Evolutionary conservation across 2,888 invertebrate species (phyloP).

Genomic region (Eupithecia pulchellata): DNA sequence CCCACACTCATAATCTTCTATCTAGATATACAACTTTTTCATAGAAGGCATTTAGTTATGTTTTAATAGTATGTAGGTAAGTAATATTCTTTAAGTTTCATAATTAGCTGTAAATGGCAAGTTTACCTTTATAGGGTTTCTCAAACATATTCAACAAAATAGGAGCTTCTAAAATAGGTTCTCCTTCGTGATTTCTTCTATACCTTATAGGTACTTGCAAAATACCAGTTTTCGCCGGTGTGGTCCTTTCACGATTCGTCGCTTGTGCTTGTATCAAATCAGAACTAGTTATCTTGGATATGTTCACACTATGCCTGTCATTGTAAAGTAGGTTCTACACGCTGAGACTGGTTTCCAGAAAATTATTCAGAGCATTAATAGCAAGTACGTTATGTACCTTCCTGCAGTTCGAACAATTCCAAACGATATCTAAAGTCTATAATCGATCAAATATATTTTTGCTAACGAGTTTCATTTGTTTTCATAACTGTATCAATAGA

Average conservation of each 20-base stretch:
- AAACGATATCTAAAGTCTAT: too few relatives aligned
- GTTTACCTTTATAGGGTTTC: neutral
- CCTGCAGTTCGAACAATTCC: too few relatives aligned
- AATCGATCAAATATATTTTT: too few relatives aligned
- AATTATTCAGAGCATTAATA: neutral
- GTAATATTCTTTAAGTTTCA: neutral
- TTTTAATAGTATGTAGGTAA: neutral
- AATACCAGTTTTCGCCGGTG: conserved; percentile 21
- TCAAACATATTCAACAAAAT: neutral
- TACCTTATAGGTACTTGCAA: neutral
- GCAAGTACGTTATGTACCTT: neutral
- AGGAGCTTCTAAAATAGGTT: neutral
- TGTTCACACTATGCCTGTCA: conserved; percentile 15
- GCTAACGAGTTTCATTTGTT: neutral
- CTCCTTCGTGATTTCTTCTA: neutral
- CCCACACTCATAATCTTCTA: neutral
- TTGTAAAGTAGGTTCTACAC: neutral
- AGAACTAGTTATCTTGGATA: conserved; percentile 19
- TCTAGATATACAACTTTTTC: neutral
- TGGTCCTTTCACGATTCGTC: conserved; percentile 15
- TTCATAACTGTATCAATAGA: neutral
- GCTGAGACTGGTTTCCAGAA: neutral
- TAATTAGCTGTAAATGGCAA: neutral
- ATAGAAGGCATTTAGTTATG: neutral
- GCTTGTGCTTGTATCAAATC: conserved; percentile 19